These are phyloP conservation scores for Hydropotes inermis DNA, from an alignment of 2,113 vertebrate genomes.

Conservation along the genomic window DNA sequence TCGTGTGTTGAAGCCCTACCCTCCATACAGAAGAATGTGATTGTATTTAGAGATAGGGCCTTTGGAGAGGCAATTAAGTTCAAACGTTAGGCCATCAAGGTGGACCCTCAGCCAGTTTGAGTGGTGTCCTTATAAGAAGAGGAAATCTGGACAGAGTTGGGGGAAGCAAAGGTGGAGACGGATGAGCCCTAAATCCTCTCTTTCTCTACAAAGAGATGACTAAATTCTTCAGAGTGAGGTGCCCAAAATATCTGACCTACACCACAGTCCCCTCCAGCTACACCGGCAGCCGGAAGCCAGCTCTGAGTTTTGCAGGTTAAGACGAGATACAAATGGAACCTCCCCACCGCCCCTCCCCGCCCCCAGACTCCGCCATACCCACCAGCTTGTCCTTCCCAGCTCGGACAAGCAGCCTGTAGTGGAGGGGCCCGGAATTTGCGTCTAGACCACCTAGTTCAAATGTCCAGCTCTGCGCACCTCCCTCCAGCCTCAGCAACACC, in stretches of 20 bases:
- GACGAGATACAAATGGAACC: background rate
- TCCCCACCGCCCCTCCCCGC: too few relatives aligned
- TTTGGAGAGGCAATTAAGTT: background rate
- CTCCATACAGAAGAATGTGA: background rate
- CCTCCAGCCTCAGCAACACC: rapidly evolving
- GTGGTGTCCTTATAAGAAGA: background rate
- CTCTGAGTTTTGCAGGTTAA: background rate
- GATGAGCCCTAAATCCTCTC: background rate
- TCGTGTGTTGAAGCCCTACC: background rate
- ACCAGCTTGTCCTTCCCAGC: too few relatives aligned
- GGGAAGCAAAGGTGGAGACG: background rate
- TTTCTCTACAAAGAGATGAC: background rate
- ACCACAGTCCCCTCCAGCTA: background rate
- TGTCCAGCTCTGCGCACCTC: background rate
- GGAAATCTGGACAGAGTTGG: background rate
- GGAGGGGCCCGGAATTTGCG: background rate
- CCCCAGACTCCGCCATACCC: too few relatives aligned
- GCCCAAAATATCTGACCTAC: background rate
- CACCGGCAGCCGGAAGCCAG: background rate
- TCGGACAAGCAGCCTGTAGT: background rate
- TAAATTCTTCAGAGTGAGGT: background rate
- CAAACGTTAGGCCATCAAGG: background rate
- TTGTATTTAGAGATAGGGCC: background rate
- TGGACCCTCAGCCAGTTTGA: background rate
- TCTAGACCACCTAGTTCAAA: background rate